Evolutionary conservation across 2,888 invertebrate species (phyloP), one percentile per base, ranked within the genome.

Genomic region (Ormyrus labotus): DNA sequence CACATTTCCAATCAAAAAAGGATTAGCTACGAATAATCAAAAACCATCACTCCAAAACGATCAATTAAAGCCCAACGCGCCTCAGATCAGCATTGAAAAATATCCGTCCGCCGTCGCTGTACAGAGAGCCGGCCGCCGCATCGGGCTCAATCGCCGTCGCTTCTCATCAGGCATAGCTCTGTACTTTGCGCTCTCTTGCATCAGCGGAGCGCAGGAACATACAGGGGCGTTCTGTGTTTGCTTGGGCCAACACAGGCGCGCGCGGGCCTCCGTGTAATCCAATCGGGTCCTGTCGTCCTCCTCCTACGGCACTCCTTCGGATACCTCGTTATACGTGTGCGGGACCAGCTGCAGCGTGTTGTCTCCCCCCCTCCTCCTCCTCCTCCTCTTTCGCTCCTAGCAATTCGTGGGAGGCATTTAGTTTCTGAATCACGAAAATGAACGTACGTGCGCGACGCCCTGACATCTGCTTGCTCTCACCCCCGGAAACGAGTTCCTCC

Each of bases 401-500:
- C 19, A 19, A 19, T 19, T 19, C 19, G 19, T 19, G 19, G 19
- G 47, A 47, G 48, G n/a, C 58, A 5, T 60, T 60, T 50, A 60
- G 19, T 47, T 70, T 58, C 50, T 8, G 50, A 60, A 50, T 70
- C 13, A 58, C 70, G 58, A 48, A 70, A 70, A 70, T 58, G 47
- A 48, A 70, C 13, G 57, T 57, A 13, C 45, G 47, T 69, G 8
- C 6, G 45, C 55, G 45, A 13, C 53, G 53, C 34, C 34, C 6
- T 11, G 70, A 13, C 48, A n/a, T 8, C 13, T 58, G 9, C 10
- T 2, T 9, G 19, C 48, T 48, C 57, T 45, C 45, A 57, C 5
- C 11, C 55, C 58, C n/a, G n/a, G 11, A 10, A 34, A 34, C 34
- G 34, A 34, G 34, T 34, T 34, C 34, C 34, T 34, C 34, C 2